These are phyloP conservation scores for Orgyia antiqua DNA, from an alignment of 2,888 invertebrate species.

Conservation along the genomic window DNA sequence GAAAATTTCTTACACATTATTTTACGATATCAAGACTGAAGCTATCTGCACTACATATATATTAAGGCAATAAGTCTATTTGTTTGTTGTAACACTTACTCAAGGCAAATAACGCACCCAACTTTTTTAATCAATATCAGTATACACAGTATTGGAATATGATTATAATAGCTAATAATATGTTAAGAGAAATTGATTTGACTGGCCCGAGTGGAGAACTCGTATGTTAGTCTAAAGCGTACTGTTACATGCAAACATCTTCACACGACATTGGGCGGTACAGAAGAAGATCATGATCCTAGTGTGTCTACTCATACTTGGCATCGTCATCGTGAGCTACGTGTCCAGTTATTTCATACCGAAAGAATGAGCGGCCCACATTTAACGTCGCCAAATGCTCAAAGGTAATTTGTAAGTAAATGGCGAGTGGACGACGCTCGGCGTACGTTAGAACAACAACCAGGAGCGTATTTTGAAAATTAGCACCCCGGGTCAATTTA, in stretches of 20 bases:
- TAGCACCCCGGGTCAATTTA: no score
- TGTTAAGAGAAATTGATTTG: conserved; percentile 32
- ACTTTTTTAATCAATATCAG: conserved; percentile 8
- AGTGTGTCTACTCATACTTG: conserved; percentile 91
- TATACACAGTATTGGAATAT: background rate
- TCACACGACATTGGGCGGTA: conserved; percentile 50
- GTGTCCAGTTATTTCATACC: conserved; percentile 76
- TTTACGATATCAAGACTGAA: no score
- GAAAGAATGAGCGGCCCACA: conserved; percentile 55
- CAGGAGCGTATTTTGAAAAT: no score
- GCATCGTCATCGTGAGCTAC: conserved; percentile 87
- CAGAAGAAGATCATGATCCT: conserved; percentile 96
- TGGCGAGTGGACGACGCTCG: conserved; percentile 39
- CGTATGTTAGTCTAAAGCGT: conserved; percentile 56
- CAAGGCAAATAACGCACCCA: conserved; percentile 72
- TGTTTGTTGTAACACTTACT: background rate
- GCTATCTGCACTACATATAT: conserved; percentile 3
- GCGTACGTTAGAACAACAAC: conserved; percentile 6
- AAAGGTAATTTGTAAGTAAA: conserved; percentile 53
- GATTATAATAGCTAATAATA: conserved; percentile 18
- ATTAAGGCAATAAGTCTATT: background rate
- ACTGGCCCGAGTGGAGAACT: conserved; percentile 25
- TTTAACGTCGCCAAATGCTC: conserved; percentile 47
- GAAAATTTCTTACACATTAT: no score
- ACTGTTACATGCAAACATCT: conserved; percentile 62